phyloP scores from a whole-genome alignment of 2,797 vertebrate genomes.

The Sebastes melanostomus region DNA sequence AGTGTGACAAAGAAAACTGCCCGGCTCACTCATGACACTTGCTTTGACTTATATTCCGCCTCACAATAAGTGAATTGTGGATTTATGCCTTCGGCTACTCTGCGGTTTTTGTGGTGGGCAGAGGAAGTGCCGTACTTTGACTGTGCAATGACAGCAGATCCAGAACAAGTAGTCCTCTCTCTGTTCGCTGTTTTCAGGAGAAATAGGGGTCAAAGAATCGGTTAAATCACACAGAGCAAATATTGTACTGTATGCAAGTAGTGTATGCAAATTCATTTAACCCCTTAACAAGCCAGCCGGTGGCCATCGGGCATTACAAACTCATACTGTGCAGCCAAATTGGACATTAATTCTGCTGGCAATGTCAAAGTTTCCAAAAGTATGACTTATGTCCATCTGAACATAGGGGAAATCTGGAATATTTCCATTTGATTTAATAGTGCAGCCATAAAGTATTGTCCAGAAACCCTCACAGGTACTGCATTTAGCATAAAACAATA shows the following conservation, averaged over 20 bases:
- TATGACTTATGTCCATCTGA: not conserved
- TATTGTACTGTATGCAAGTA: constrained; percentile 6
- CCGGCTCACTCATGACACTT: constrained; percentile 7
- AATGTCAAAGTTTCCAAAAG: not conserved
- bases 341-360: not conserved
- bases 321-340: not conserved
- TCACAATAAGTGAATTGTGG: constrained; percentile 34
- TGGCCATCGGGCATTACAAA: not conserved
- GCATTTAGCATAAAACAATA: too few relatives aligned
- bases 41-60: constrained; percentile 5
- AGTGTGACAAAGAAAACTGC: constrained; percentile 17
- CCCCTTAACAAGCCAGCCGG: not conserved
- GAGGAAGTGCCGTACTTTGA: constrained; percentile 39
- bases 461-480: too few relatives aligned
- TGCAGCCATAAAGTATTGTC: too few relatives aligned
- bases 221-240: constrained; percentile 8
- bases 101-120: constrained; percentile 28
- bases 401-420: not conserved
- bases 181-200: constrained; percentile 9
- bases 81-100: constrained; percentile 26
- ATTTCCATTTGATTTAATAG: not conserved
- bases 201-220: constrained; percentile 26
- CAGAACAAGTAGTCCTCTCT: constrained; percentile 49
- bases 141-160: not conserved
- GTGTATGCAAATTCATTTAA: constrained; percentile 3